Conservation (phyloP, 2,113 vertebrate genomes). For the Hiodon alosoides region DNA sequence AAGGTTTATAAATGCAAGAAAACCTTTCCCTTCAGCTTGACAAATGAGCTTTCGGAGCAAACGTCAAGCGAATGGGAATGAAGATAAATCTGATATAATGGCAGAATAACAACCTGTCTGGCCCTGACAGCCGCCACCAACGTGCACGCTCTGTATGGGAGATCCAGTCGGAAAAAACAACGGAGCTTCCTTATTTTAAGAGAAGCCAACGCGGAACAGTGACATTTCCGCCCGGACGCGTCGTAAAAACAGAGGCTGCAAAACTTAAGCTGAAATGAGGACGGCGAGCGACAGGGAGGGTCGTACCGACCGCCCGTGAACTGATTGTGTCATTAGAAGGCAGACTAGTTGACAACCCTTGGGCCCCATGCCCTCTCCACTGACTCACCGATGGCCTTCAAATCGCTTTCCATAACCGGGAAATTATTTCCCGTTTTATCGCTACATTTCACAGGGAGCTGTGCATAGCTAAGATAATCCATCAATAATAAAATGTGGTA, state of each 20-base stretch:
- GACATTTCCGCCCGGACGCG: not conserved
- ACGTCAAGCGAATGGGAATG: constrained; percentile 56
- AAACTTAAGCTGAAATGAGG: not conserved
- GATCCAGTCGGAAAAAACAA: constrained; percentile 39
- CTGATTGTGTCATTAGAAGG: not conserved
- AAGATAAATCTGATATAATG: constrained; percentile 66
- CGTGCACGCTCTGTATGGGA: constrained; percentile 61
- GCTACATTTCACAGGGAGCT: not conserved
- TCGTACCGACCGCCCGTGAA: not conserved
- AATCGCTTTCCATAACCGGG: not conserved
- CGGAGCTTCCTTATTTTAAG: not conserved
- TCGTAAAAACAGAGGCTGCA: not conserved
- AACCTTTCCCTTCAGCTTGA: constrained; percentile 58
- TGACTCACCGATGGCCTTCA: not conserved
- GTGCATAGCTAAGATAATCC: not conserved
- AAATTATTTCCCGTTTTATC: not conserved
- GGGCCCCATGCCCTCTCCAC: no score
- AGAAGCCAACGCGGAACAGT: not conserved
- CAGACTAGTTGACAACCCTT: not conserved
- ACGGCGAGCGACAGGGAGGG: not conserved
- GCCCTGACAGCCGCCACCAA: constrained; percentile 59
- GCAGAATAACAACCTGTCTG: constrained; percentile 60
- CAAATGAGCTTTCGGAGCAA: constrained; percentile 65
- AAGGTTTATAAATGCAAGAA: constrained; percentile 50
- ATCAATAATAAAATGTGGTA: not conserved